A percentile compares a stretch with the other conserved stretches of the same genome.
Evolutionary conservation across 2,888 invertebrate species (phyloP).

Genomic region (Megaustenia siamemsis): DNA sequence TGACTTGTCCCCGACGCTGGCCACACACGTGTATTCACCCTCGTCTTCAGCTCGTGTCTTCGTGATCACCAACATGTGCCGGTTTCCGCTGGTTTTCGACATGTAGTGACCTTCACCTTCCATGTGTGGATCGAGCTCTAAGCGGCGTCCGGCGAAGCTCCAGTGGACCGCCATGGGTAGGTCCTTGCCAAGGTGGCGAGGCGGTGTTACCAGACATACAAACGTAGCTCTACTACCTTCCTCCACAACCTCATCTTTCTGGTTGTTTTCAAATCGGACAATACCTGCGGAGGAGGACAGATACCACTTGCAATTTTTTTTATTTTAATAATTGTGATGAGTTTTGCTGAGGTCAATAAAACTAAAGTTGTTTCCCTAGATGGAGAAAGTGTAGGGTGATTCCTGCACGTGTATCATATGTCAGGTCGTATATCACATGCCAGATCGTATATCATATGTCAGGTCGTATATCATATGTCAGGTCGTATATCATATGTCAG

Average conservation of each 20-base stretch:
- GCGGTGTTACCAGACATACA: constrained; percentile 50
- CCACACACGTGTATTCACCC: constrained; percentile 69
- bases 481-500: too few relatives aligned
- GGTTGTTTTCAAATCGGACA: constrained; percentile 46
- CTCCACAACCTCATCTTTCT: constrained; percentile 47
- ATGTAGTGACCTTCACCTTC: constrained; percentile 58
- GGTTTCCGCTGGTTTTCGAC: constrained; percentile 58
- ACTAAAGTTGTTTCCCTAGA: not conserved
- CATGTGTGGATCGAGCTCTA: constrained; percentile 37
- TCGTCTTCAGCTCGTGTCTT: constrained; percentile 63
- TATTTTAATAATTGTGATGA: not conserved
- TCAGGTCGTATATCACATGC: too few relatives aligned
- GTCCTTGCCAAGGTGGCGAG: constrained; percentile 27
- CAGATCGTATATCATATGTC: too few relatives aligned
- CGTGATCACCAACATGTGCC: constrained; percentile 64
- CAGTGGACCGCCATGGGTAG: constrained; percentile 49
- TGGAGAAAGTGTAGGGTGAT: not conserved
- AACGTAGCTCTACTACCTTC: constrained; percentile 49
- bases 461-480: too few relatives aligned
- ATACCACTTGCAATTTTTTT: too few relatives aligned
- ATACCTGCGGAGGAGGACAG: constrained; percentile 35
- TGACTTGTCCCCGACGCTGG: constrained; percentile 58
- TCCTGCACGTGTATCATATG: too few relatives aligned
- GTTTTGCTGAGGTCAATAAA: not conserved
- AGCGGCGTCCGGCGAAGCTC: constrained; percentile 44